A percentile compares a stretch with the other conserved stretches of the same genome.
Conservation (phyloP, 2,888 invertebrate genomes). For the Parnassius glacialis region DNA sequence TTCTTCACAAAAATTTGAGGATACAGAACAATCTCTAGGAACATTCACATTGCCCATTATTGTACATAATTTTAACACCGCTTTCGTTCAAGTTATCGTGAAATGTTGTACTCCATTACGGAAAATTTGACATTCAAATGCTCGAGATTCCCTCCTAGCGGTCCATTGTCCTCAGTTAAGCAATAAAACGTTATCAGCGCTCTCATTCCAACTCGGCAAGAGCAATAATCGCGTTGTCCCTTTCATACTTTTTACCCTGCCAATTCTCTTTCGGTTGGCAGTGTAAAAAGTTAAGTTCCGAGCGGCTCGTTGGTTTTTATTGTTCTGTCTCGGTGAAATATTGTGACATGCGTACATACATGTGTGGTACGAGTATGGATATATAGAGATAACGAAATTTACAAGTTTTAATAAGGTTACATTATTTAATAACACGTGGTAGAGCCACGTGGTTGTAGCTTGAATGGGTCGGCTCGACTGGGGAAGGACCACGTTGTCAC, state of each 20-base stretch:
- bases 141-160: conserved; percentile 4
- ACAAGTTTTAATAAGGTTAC: neutral
- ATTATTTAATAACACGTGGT: too few relatives aligned
- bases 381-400: neutral
- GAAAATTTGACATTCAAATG: conserved; percentile 10
- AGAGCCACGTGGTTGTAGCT: too few relatives aligned
- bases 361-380: neutral
- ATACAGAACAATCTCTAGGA: neutral
- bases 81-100: conserved; percentile 3
- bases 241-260: conserved; percentile 1
- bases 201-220: neutral
- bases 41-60: neutral
- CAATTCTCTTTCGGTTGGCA: conserved; percentile 4
- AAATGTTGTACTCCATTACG: conserved; percentile 5
- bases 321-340: neutral
- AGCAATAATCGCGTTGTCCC: neutral
- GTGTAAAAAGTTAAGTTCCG: conserved; percentile 7
- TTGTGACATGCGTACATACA: neutral
- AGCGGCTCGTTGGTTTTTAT: conserved; percentile 7
- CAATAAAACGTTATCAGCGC: conserved; percentile 10
- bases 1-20: too few relatives aligned
- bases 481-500: too few relatives aligned
- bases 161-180: conserved; percentile 11
- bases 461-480: too few relatives aligned
- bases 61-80: neutral